Conservation (phyloP, 1,140 invertebrate species). For the Megathymus violae region DNA sequence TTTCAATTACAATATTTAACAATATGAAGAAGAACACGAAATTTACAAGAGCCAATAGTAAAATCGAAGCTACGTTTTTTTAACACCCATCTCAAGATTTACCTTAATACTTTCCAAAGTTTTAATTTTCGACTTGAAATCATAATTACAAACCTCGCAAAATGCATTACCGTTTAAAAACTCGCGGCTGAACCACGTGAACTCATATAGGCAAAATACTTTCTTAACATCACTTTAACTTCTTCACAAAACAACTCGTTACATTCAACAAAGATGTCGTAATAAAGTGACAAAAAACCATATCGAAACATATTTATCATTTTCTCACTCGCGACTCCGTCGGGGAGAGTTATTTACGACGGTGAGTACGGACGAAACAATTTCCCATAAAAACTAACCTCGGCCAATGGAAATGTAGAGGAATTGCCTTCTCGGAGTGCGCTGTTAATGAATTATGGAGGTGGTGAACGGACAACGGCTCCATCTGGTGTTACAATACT, state of each 20-base stretch:
- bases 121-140: no score
- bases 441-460: constrained; percentile 1
- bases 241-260: constrained; percentile 9
- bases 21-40: no score
- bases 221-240: no score
- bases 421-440: constrained; percentile 2
- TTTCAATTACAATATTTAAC: no score
- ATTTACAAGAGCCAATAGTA: no score
- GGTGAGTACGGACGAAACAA: constrained; percentile 1
- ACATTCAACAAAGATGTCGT: constrained; percentile 6
- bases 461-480: not conserved
- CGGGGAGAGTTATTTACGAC: constrained; percentile 36
- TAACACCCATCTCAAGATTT: no score
- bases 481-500: not conserved
- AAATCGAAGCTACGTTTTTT: no score
- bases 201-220: no score
- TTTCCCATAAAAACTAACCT: constrained; percentile 21
- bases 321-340: constrained; percentile 43
- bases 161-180: no score
- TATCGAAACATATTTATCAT: constrained; percentile 35
- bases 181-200: no score
- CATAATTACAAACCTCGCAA: no score
- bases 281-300: not conserved
- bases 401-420: constrained; percentile 15
- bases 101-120: no score